phyloP scores from a whole-genome alignment of 1,140 invertebrate species.

The Saxidomus purpurata region DNA sequence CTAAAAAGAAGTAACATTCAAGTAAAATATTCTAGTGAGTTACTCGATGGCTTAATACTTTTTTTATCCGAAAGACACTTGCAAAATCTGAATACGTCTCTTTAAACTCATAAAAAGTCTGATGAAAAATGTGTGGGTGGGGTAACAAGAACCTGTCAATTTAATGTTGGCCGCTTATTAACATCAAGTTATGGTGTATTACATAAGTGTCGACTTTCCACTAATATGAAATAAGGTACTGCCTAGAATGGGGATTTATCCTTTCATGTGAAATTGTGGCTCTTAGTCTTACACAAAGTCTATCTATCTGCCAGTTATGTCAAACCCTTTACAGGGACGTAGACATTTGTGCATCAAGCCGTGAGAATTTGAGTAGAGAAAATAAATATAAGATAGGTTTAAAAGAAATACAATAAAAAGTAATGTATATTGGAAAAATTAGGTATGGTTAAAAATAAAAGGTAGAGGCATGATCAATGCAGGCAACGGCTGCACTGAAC shows the following conservation, averaged over 20 bases:
- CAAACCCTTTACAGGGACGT: no score
- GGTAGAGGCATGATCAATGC: no score
- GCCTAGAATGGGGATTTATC: not conserved
- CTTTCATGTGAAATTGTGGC: no score
- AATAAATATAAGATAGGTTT: no score
- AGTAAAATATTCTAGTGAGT: not conserved
- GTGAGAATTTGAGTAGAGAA: no score
- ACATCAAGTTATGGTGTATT: not conserved
- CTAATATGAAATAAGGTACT: not conserved
- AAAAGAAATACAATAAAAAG: no score
- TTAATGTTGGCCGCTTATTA: not conserved
- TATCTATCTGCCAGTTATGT: no score
- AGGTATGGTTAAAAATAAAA: no score
- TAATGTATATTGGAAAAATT: no score
- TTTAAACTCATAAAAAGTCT: not conserved
- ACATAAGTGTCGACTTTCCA: not conserved
- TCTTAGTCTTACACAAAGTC: no score
- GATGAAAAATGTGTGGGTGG: not conserved
- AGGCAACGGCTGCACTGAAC: no score
- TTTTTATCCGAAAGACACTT: not conserved
- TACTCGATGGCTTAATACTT: not conserved
- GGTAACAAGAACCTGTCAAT: constrained; percentile 3
- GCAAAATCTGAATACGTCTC: not conserved
- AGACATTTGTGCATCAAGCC: no score
- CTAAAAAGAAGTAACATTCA: not conserved